Base-by-base conservation (phyloP, 2,113 vertebrate genomes). In the Oreocharis arfaki region DNA sequence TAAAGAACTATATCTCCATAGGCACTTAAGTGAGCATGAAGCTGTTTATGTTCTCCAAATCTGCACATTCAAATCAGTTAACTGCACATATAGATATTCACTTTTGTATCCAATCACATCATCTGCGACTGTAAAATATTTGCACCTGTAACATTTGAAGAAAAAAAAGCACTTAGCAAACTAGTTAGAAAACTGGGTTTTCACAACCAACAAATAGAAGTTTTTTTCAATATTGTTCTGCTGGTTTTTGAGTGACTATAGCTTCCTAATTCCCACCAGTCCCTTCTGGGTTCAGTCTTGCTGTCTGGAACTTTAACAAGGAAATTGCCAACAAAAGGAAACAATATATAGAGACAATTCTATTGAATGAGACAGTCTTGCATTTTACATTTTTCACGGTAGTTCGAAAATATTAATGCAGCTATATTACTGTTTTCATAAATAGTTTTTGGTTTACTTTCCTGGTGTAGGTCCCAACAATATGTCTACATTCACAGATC, bases 21-120 rank as follows among this genome's bases (percentile, higher is more conserved):
- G 53, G 19, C 75, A 91, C 33, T 55, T 89, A 94, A 95, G 41
- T 63, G 33, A 95, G 84, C 84, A 96, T 90, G 93, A 96, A 95
- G 53, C 39, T 76, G 91, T 87, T 97, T 85, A 93, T 5, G 6
- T 82, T 91, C 84, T 76, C 74, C 61, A 91, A 95, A 74, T 85
- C 65, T 69, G 46, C 57, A 85, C 65, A 79, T 39, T 65, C 39
- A 94, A 74, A 91, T 84, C 28, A 80, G 42, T 65, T 70, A 87
- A 56, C 49, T 85, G n/a, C 15, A 59, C 30, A 70, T 22, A 32
- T 1, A 93, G 68, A 68, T 57, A 18, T 28, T 68, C 7, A 15
- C 27, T 76, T 89, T 53, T 70, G 13, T 57, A 63, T 15, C 24
- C 24, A 83, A 17, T 65, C 47, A 26, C 30, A 61, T 95, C 30